Evolutionary conservation across 2,113 vertebrate genomes (phyloP).

Genomic region (Antechinus stuartii): DNA sequence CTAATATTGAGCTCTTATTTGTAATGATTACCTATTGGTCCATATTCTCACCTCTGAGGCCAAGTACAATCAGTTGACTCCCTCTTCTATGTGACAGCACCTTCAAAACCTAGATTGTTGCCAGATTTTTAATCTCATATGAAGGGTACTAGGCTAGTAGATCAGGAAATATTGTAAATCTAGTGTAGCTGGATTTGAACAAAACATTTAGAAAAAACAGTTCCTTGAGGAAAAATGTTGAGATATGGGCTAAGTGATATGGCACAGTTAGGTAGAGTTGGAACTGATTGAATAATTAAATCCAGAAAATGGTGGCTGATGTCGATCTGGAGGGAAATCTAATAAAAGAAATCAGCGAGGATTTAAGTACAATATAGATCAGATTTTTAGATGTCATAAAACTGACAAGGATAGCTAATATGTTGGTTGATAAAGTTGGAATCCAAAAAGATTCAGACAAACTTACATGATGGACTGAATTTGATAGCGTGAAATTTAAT

Average conservation of each 20-base stretch:
- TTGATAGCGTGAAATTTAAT: neutral
- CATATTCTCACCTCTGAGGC: too few species aligned
- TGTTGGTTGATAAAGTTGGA: neutral
- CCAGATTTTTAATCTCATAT: neutral
- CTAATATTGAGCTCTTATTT: too few species aligned
- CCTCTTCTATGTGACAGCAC: too few species aligned
- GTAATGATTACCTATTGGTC: too few species aligned
- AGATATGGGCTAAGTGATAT: neutral
- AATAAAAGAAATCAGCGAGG: neutral
- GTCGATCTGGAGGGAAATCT: neutral
- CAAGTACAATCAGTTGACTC: too few species aligned
- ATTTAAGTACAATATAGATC: neutral
- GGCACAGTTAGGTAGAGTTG: neutral
- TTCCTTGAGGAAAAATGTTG: neutral
- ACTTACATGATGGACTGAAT: neutral
- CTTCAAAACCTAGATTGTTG: too few species aligned
- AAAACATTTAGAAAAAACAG: conserved; percentile 1
- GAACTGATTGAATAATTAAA: neutral
- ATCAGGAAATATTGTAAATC: neutral
- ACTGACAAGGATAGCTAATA: neutral
- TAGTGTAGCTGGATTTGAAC: neutral
- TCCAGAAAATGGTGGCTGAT: neutral
- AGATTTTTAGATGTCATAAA: neutral
- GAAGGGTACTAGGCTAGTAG: neutral
- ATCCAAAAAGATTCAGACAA: neutral